Base-by-base conservation (phyloP, 2,888 invertebrate species). In the Cryptus viduatorius region DNA sequence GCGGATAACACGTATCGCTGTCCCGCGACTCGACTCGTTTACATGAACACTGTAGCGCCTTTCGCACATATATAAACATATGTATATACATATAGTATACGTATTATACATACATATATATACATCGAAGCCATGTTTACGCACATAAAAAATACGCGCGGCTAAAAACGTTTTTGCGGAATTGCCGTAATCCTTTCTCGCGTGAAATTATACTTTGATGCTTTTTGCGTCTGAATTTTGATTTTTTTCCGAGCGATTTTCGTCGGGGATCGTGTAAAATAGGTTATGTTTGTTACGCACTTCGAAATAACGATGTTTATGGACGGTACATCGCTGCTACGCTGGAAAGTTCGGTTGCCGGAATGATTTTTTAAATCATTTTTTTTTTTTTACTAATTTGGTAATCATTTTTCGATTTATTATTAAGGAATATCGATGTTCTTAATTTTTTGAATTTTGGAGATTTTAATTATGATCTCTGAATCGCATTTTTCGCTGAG, bases 1-100 rank as follows among this genome's bases (percentile, higher is more conserved):
- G 84, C 87, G 80, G 89, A 90, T 88, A 88, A 89, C 90, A 86
- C 85, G 86, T 80, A 84, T 83, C 86, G 82, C 86, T 85, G 87
- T 85, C 87, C 82, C 84, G 64, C 84, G 85, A 87, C 86, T 75
- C 82, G 48, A 79, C 79, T 64, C 85, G 88, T 89, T 89, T 88
- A 89, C 87, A 86, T 78, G 76, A 79, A 69, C 76, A 75, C 78
- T 50, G 46, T 19, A 82, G 59, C 48, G 46, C 61, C 24, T 82
- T 72, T 73, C 68, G 64, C 72, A 68, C 79, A 69, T 48, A 83
- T 31, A 50, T 67, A 56, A n/a, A 65, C 53, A 46, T 31, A 7
- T 29, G 12, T 42, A 12, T 48, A 29, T 37, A 24, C 8, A 24
- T 7, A n/a, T 31, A 16, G 16, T 48, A 29, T 37, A 42, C 19